Evolutionary conservation across 2,113 vertebrate species (phyloP), one percentile per base, ranked within the genome.

Genomic region (Pogona vitticeps): DNA sequence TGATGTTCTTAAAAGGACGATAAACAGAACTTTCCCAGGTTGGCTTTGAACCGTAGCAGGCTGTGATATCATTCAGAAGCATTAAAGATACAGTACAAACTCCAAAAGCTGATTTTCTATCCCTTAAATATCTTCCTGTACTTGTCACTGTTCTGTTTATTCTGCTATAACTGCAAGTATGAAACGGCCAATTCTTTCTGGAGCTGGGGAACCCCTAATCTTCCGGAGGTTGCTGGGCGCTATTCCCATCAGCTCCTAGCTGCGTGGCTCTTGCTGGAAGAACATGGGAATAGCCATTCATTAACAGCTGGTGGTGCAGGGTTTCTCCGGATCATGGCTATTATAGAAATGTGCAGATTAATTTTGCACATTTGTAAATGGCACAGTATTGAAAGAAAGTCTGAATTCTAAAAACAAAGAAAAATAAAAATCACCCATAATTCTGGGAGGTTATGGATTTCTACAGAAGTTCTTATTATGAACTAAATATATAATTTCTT

Each of bases 401-500:
- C 68, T 90, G 86, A 93, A 87, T 93, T 90, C 89, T 92, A 90
- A 76, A 79, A 79, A 63, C 46, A 52, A n/a, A n/a, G n/a, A n/a
- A n/a, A n/a, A n/a, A n/a, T n/a, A n/a, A n/a, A n/a, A n/a, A n/a
- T n/a, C n/a, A n/a, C n/a, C 70, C 6, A 12, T 63, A n/a, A 68
- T 89, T 79, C 80, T 88, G 83, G 78, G 86, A 90, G 85, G 91
- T 18, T 94, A 94, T 90, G 84, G 73, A 46, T 92, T 84, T 36
- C 59, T 92, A 88, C 90, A 83, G 79, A 65, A 77, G 28, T 68
- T 31, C 89, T 91, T 36, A 72, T 75, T 89, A 10, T 92, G 89
- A 94, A 92, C 91, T 95, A 93, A 93, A 88, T 83, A 68, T 94
- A 94, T 95, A 91, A 93, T 91, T 83, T 91, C 85, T 91, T 83